phyloP scores from a whole-genome alignment of 1,140 invertebrate species.

The Lethrus apterus region DNA sequence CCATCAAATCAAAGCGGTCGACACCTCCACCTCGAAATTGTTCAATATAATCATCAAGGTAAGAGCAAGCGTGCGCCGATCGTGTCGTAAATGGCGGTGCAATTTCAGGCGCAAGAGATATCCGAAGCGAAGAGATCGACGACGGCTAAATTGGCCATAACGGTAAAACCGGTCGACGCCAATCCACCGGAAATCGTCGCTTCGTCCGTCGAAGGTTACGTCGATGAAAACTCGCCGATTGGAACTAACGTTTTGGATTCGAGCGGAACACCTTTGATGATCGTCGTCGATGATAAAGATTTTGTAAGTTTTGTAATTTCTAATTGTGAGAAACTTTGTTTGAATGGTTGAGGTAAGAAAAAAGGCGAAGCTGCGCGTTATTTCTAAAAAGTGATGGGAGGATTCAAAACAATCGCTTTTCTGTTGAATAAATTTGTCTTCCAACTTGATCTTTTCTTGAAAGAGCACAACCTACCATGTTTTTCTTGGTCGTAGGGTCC shows the following conservation, averaged over 20 bases:
- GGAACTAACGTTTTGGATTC: conserved; percentile 71
- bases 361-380: neutral
- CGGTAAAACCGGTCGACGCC: conserved; percentile 75
- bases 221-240: conserved; percentile 77
- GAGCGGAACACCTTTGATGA: conserved; percentile 56
- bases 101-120: conserved; percentile 66
- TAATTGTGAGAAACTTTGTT: conserved; percentile 3
- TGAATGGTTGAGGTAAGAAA: neutral
- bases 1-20: conserved; percentile 70
- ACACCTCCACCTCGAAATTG: conserved; percentile 61
- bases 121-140: conserved; percentile 69
- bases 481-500: conserved; percentile 43
- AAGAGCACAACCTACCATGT: too few species aligned
- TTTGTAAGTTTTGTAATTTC: conserved; percentile 52
- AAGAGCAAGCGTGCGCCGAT: conserved; percentile 13
- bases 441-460: too few species aligned
- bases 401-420: too few species aligned
- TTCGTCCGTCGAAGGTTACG: conserved; percentile 65
- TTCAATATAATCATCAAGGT: conserved; percentile 65
- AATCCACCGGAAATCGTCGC: conserved; percentile 72
- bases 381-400: neutral
- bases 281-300: conserved; percentile 74
- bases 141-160: conserved; percentile 71
- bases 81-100: neutral
- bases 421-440: too few species aligned